Evolutionary conservation across 2,797 vertebrate genomes (phyloP).

Genomic region (Gila robusta): DNA sequence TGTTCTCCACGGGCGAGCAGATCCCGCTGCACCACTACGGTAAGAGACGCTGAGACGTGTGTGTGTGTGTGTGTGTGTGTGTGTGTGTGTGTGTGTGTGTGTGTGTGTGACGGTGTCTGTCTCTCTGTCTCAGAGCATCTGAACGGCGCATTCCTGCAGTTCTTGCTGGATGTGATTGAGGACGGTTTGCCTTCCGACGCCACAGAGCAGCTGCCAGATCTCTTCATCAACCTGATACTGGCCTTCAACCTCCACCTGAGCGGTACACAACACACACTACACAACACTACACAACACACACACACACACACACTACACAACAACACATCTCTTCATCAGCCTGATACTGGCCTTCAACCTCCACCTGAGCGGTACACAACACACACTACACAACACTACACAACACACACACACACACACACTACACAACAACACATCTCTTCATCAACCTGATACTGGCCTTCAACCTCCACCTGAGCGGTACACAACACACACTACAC

Average conservation of each 20-base stretch:
- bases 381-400: no score
- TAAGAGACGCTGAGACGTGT: constrained; percentile 64
- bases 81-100: no score
- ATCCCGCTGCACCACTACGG: constrained; percentile 97
- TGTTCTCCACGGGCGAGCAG: constrained; percentile 97
- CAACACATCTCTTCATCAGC: no score
- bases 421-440: no score
- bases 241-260: constrained; percentile 95
- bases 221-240: constrained; percentile 92
- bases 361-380: no score
- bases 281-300: no score
- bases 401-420: no score
- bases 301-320: no score
- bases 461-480: no score
- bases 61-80: not conserved
- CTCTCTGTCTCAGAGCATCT: constrained; percentile 86
- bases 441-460: no score
- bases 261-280: constrained; percentile 71
- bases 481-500: no score
- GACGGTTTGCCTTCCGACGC: constrained; percentile 91
- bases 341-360: no score
- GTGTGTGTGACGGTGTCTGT: not conserved
- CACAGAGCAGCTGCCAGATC: constrained; percentile 93
- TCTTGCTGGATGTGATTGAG: constrained; percentile 91
- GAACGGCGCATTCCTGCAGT: constrained; percentile 90